Evolutionary conservation across 1,140 invertebrate genomes (phyloP).

Genomic region (Saccostrea echinata): DNA sequence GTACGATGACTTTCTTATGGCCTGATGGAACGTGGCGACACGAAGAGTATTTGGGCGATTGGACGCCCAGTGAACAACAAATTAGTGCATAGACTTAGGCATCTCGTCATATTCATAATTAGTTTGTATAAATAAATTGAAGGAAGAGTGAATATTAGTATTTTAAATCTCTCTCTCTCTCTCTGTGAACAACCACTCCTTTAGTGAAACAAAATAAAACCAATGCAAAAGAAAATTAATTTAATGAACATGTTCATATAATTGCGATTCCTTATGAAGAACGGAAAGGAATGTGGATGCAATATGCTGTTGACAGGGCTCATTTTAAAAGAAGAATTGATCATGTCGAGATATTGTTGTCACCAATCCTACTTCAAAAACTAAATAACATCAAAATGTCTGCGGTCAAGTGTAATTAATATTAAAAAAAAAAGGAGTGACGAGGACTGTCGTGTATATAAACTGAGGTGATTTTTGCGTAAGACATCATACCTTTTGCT

Average conservation of each 20-base stretch:
- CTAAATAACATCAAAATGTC: constrained; percentile 29
- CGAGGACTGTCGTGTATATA: neutral
- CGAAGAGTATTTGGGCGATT: neutral
- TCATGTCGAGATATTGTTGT: constrained; percentile 11
- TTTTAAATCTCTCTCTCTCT: no score
- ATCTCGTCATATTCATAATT: neutral
- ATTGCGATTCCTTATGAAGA: constrained; percentile 29
- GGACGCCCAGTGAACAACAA: no score
- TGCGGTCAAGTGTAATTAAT: neutral
- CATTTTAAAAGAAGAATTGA: constrained; percentile 44
- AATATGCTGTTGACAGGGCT: constrained; percentile 40
- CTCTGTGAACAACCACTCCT: no score
- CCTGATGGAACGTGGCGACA: constrained; percentile 4
- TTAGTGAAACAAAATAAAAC: neutral
- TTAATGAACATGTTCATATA: constrained; percentile 1
- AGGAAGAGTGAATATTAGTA: neutral
- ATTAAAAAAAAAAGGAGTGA: neutral
- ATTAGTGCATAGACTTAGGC: no score
- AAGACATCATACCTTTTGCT: neutral
- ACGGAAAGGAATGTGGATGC: constrained; percentile 40
- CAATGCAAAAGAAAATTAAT: neutral
- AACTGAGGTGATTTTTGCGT: neutral
- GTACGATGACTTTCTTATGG: neutral
- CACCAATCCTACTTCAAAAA: constrained; percentile 24
- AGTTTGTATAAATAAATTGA: neutral